A percentile compares a stretch with the other conserved stretches of the same genome.
These are phyloP conservation scores for Pachydiplax longipennis DNA, from an alignment of 2,888 invertebrate genomes.

Conservation along the genomic window DNA sequence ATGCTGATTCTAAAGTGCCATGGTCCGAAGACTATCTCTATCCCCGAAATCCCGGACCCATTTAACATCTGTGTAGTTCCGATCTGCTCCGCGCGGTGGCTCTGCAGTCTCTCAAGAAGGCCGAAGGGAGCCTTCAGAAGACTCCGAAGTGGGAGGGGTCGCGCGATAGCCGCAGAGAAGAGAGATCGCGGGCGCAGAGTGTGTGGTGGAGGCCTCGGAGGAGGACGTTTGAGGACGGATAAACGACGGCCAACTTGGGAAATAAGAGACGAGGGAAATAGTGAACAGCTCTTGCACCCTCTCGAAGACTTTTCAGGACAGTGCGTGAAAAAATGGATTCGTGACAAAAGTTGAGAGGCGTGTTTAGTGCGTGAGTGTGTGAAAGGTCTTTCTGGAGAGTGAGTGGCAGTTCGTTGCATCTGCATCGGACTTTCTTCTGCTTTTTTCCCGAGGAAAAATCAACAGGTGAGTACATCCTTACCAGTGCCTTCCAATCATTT, in stretches of 20 bases:
- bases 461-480: neutral
- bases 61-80: neutral
- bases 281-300: neutral
- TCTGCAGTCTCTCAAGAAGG: neutral
- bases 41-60: neutral
- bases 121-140: neutral
- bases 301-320: neutral
- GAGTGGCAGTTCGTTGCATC: neutral
- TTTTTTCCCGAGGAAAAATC: neutral
- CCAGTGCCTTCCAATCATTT: too few relatives aligned
- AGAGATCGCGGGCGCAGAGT: slow-evolving; percentile 27
- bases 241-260: neutral
- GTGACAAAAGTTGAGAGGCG: slow-evolving; percentile 12
- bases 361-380: slow-evolving; percentile 27
- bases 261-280: neutral
- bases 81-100: slow-evolving; percentile 23
- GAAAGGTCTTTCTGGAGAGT: slow-evolving; percentile 16
- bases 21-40: neutral
- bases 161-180: neutral
- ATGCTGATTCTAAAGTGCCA: too few relatives aligned
- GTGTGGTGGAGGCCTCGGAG: slow-evolving; percentile 11
- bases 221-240: slow-evolving; percentile 2
- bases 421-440: neutral
- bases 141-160: slow-evolving; percentile 12
- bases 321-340: slow-evolving; percentile 21